Evolutionary conservation across 2,888 invertebrate species (phyloP).

Genomic region (Panzeria rudis): DNA sequence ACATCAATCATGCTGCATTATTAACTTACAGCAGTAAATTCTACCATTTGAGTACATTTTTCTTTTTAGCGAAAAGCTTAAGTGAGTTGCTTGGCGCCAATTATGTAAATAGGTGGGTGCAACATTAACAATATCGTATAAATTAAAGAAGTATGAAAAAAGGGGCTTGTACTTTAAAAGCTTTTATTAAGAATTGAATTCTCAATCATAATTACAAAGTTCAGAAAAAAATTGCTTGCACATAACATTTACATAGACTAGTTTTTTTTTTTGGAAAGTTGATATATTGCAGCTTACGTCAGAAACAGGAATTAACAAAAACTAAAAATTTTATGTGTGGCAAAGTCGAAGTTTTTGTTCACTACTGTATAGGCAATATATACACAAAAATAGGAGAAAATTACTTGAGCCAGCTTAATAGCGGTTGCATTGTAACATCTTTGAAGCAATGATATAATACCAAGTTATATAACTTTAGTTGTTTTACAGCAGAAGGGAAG

Average conservation of each 20-base stretch:
- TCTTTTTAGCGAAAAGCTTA: slow-evolving; percentile 12
- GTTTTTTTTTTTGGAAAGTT: slow-evolving; percentile 9
- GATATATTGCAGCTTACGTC: neutral
- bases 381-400: too few relatives aligned
- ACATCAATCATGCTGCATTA: slow-evolving; percentile 15
- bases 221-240: neutral
- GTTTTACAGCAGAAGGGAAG: too few relatives aligned
- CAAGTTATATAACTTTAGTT: too few relatives aligned
- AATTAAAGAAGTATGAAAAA: neutral
- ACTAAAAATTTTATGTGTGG: neutral
- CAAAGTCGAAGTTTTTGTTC: neutral
- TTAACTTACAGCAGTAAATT: slow-evolving; percentile 7
- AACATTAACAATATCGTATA: neutral
- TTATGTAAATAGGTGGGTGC: neutral
- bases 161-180: slow-evolving; percentile 44
- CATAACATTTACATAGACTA: neutral
- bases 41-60: neutral
- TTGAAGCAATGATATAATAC: too few relatives aligned
- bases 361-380: neutral
- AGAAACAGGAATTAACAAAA: neutral
- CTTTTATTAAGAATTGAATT: slow-evolving; percentile 27
- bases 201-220: slow-evolving; percentile 42
- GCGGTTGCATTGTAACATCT: too few relatives aligned
- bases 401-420: too few relatives aligned
- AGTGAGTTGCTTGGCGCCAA: slow-evolving; percentile 27